Evolutionary conservation across 2,888 invertebrate genomes (phyloP).

Genomic region (Napeogenes sylphis): DNA sequence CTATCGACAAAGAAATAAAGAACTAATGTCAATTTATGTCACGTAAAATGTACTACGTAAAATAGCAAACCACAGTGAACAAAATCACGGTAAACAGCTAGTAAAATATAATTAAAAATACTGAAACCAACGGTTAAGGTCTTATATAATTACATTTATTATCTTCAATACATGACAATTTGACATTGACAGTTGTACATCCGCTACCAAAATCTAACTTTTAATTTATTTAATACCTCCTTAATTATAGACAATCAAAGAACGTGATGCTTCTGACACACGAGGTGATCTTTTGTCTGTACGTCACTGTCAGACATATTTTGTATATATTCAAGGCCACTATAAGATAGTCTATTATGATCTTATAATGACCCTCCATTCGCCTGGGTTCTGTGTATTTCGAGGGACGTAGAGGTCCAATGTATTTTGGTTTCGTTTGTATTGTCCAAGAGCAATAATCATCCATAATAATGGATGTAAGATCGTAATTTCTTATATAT

Average conservation of each 20-base stretch:
- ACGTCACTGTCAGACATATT: conserved; percentile 61
- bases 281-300: conserved; percentile 73
- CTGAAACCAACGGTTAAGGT: conserved; percentile 19
- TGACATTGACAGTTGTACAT: conserved; percentile 62
- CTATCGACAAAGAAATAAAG: too few species aligned
- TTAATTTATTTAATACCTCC: conserved; percentile 70
- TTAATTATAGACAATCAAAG: conserved; percentile 69
- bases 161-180: conserved; percentile 34
- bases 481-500: conserved; percentile 43
- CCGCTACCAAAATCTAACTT: conserved; percentile 40
- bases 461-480: conserved; percentile 64
- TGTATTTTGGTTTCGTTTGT: conserved; percentile 42
- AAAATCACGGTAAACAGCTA: conserved; percentile 8
- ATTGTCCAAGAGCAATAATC: conserved; percentile 72
- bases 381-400: conserved; percentile 17
- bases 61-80: too few species aligned
- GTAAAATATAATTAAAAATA: conserved; percentile 15
- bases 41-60: too few species aligned
- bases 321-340: conserved; percentile 28
- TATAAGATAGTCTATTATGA: conserved; percentile 37
- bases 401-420: conserved; percentile 42
- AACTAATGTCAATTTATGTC: too few species aligned
- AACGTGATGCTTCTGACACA: conserved; percentile 67
- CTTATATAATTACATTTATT: conserved; percentile 21
- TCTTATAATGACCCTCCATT: conserved; percentile 33